Base-by-base conservation (phyloP, 2,888 invertebrate species). In the Odontothrips loti region DNA sequence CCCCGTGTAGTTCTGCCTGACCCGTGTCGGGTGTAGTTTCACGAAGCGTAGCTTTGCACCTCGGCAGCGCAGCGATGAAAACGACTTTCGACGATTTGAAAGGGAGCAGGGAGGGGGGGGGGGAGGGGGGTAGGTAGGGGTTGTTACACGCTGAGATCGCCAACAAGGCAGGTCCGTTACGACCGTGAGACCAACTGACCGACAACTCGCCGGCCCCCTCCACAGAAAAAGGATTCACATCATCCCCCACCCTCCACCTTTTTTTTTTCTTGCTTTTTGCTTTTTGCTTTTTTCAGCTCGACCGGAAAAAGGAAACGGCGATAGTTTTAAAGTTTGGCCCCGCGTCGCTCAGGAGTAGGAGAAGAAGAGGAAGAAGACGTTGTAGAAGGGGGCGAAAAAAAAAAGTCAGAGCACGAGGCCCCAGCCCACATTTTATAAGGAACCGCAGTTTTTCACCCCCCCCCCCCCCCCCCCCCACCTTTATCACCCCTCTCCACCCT, bases 291-390 rank as follows among this genome's bases (percentile, higher is more conserved):
- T 6, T 43, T 43, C 6, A 43, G 34, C 34, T 6, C 58, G 58
- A 58, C 58, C 34, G 34, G 34, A 43, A 43, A 43, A 43, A 43
- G 58, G 58, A 20, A 58, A 27, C 68, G 27, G 68, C 68, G 68
- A 75, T 75, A 75, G 68, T 75, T 75, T 75, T 75, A 75, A 75
- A 75, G 68, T 75, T 75, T 12, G 68, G 68, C 27, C 20, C n/a
- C 3, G 3, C 34, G 34, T 6, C 34, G 34, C 34, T 1, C 15
- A 58, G 58, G 58, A n/a, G 68, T 12, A 75, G 27, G 9, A 68
- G 68, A 27, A 12, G 68, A 75, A 27, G 27, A 75, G 10, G 68
- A 23, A 4, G 68, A 27, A 12, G 27, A 27, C 27, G 23, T 8
- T 9, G 58, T 2, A 20, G 51, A 15, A 58, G 15, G 15, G 15